Evolutionary conservation across 1,140 invertebrate species (phyloP).

Genomic region (Aleiodes sp.): DNA sequence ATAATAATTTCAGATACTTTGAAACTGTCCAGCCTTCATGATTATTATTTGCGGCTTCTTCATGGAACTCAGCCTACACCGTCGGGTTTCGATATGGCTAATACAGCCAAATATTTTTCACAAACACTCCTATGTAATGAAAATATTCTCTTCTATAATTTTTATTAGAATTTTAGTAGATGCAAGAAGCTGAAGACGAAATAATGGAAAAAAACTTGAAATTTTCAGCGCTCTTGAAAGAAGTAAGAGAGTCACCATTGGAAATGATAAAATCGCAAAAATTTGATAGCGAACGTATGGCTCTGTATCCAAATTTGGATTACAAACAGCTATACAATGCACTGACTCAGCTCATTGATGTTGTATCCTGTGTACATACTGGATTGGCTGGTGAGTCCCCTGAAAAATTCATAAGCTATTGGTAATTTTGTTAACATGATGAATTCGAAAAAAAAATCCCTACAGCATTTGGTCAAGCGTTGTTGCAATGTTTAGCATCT

Average conservation of each 20-base stretch:
- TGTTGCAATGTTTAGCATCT: conserved; percentile 90
- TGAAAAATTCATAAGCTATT: not conserved
- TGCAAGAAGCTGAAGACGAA: not conserved
- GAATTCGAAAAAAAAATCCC: conserved; percentile 41
- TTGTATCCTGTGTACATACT: conserved; percentile 83
- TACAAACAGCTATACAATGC: conserved; percentile 93
- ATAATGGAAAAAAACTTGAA: not conserved
- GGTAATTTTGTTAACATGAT: not conserved
- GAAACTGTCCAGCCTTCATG: conserved; percentile 95
- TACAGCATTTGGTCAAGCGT: conserved; percentile 89
- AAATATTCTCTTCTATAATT: conserved; percentile 26
- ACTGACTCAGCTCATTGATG: conserved; percentile 81
- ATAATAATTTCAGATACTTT: conserved; percentile 83
- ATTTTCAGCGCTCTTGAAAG: conserved; percentile 87
- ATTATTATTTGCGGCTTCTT: conserved; percentile 91
- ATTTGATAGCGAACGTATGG: conserved; percentile 85
- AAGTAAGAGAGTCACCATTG: conserved; percentile 90
- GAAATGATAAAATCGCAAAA: conserved; percentile 88
- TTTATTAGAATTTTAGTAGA: conserved; percentile 4
- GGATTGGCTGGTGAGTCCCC: conserved; percentile 77
- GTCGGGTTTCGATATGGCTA: conserved; percentile 94
- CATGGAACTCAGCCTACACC: conserved; percentile 92
- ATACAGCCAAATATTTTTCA: conserved; percentile 97
- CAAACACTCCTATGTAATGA: conserved; percentile 93
- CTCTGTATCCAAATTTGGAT: conserved; percentile 93